phyloP scores from a whole-genome alignment of 2,797 vertebrate species.

The Sebastes wilsoni region DNA sequence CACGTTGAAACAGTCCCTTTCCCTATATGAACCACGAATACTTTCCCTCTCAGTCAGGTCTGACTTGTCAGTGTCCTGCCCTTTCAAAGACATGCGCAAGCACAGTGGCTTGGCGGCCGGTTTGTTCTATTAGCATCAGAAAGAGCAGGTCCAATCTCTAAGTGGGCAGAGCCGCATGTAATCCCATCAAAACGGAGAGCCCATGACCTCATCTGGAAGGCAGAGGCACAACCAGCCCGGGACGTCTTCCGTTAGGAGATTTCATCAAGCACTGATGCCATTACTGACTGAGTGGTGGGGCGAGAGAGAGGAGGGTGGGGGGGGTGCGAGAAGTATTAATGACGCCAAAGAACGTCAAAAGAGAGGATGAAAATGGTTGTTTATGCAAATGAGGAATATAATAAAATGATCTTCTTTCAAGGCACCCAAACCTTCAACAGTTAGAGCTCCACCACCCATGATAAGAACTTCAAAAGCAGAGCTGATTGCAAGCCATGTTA shows the following conservation, averaged over 20 bases:
- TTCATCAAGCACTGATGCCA: slow-evolving; percentile 80
- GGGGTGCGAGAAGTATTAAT: slow-evolving; percentile 4
- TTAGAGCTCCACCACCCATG: not conserved
- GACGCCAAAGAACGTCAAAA: not conserved
- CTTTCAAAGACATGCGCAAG: slow-evolving; percentile 56
- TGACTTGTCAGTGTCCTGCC: slow-evolving; percentile 47
- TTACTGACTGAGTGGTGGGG: slow-evolving; percentile 66
- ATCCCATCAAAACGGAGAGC: slow-evolving; percentile 81
- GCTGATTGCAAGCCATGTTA: not conserved
- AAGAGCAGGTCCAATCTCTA: slow-evolving; percentile 79
- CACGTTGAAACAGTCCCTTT: not conserved
- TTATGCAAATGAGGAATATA: not conserved
- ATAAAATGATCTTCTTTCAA: not conserved
- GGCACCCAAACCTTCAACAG: not conserved
- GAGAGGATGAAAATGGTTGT: not conserved
- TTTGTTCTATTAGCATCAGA: slow-evolving; percentile 72
- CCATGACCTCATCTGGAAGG: slow-evolving; percentile 79
- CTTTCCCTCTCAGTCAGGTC: slow-evolving; percentile 45
- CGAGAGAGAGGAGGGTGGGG: slow-evolving; percentile 1
- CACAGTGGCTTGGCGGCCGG: slow-evolving; percentile 31
- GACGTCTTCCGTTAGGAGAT: slow-evolving; percentile 78
- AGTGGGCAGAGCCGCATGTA: slow-evolving; percentile 79
- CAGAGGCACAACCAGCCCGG: slow-evolving; percentile 57
- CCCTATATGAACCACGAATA: slow-evolving; percentile 3
- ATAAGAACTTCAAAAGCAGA: slow-evolving; percentile 10